Base-by-base conservation (phyloP, 2,888 invertebrate genomes). In the Lepidocyrtinus sp. region DNA sequence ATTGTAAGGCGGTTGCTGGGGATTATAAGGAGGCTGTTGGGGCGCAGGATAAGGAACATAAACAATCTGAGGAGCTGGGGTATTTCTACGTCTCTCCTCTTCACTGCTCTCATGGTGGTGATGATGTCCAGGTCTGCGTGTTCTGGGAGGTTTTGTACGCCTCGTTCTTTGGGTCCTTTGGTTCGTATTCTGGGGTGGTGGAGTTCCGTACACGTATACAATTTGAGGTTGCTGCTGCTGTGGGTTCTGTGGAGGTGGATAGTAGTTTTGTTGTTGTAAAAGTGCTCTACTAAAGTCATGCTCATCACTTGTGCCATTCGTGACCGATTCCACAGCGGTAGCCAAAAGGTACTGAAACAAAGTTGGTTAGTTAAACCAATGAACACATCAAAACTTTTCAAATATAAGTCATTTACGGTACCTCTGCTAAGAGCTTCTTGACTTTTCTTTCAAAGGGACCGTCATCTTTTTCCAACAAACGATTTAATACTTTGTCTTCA, bases 171-270 rank as follows among this genome's bases (percentile, higher is more conserved):
- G 59, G n/a, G 50, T 69, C n/a, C 50, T 55, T 26, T 50, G 17
- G 36, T 61, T n/a, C n/a, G n/a, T n/a, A n/a, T n/a, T 64, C 36
- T 69, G 25, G 21, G 67, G 9, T 17, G 76, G 76, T 24, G 82
- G 77, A 24, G 82, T 82, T 27, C 62, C 77, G 70, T 77, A 74
- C 3, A 82, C 77, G 27, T 82, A 82, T 0, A 82, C 70, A n/a
- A 82, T 25, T 73, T 81, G 73, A 1, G 81, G 81, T n/a, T 75
- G 69, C 21, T 59, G 72, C 15, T 64, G 67, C 36, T 64, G 59
- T 26, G 22, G 36, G 26, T 21, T 12, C n/a, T 63, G 63, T 12
- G 36, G 26, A 19, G 61, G 61, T 15, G 71, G 78, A 36, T 73
- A 73, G 25, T 78, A 68, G 22, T 63, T 50, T 21, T 25, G 25